Base-by-base conservation (phyloP, 2,888 invertebrate genomes). In the Zaprionus obscuricornis region DNA sequence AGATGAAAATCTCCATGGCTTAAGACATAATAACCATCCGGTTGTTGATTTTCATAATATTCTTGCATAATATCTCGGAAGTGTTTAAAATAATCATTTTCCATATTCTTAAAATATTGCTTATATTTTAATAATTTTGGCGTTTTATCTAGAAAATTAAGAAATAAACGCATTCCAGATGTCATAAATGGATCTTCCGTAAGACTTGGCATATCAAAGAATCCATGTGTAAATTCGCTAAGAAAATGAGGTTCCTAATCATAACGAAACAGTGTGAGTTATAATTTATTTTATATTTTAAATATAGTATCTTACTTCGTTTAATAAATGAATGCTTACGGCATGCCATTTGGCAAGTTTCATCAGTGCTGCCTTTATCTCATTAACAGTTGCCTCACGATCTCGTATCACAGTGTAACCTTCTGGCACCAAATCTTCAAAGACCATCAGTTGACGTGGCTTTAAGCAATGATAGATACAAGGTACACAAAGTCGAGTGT, bases 331-430 rank as follows among this genome's bases (percentile, higher is more conserved):
- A 89, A 89, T 1, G 90, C 58, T 73, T 5, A 13, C 52, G 0
- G 73, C 90, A 59, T 92, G 91, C 59, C 91, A 90, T 65, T 88
- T 88, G 1, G 91, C 91, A 51, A 91, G 52, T 1, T 89, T 83
- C 3, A 66, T 68, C 0, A 90, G 55, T 0, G 88, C 86, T 1
- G 87, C 2, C 46, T 69, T 85, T 0, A 89, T 57, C 31, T 91
- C 91, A 1, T 79, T 76, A 6, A 89, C 22, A 39, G 90, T 89
- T 26, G 88, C n/a, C 65, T 78, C 34, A 1, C 86, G 74, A 26
- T 71, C 62, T 2, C 76, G 68, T 16, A 70, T 67, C 0, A 62
- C 49, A 5, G 42, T 1, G 18, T 60, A 88, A 0, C 72, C 70
- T 14, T 60, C 63, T 0, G 46, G 59, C 6, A 74, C 29, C 6